Conservation (phyloP, 1,140 invertebrate species). For the Aphis gossypii region DNA sequence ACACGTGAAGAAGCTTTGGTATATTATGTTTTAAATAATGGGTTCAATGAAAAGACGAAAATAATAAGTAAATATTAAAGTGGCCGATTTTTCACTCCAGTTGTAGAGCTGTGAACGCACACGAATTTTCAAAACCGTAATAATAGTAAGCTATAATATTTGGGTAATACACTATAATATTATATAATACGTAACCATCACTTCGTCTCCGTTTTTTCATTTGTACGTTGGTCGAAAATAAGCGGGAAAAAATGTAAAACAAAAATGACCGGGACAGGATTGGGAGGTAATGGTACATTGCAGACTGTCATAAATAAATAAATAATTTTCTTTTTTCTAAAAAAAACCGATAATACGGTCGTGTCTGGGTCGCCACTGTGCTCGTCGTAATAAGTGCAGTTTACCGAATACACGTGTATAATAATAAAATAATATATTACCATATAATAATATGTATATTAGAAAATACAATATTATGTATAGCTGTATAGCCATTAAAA, state of each 20-base stretch:
- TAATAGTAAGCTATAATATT: no score
- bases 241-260: not conserved
- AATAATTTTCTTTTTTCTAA: no score
- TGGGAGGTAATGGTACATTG: not conserved
- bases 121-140: no score
- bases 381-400: no score
- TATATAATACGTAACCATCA: no score
- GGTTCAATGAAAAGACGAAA: no score
- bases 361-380: not conserved
- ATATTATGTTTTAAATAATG: no score
- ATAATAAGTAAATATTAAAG: no score
- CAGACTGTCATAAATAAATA: not conserved
- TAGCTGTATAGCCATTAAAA: not conserved
- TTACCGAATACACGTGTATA: not conserved
- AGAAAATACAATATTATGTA: not conserved
- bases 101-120: no score
- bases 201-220: not conserved
- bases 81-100: no score
- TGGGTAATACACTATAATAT: no score
- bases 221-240: not conserved
- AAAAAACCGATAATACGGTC: not conserved
- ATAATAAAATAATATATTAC: not conserved
- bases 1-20: no score
- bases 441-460: not conserved
- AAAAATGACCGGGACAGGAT: not conserved